Evolutionary conservation across 2,113 vertebrate genomes (phyloP).

Genomic region (Glaucomys volans): DNA sequence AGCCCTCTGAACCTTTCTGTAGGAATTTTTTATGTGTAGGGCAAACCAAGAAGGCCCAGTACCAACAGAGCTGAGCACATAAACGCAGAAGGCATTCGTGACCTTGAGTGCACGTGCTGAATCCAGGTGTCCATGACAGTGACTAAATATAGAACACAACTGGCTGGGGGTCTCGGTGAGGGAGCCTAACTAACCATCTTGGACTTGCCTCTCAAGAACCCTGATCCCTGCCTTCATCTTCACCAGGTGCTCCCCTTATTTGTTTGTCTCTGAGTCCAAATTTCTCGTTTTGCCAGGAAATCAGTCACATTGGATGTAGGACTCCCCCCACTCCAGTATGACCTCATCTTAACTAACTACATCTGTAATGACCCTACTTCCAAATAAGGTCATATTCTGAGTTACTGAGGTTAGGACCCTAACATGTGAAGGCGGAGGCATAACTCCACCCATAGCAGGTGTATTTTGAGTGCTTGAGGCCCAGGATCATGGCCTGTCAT

Average conservation of each 20-base stretch:
- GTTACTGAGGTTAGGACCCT: background rate
- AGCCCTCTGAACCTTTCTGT: too few relatives aligned
- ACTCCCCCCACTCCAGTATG: background rate
- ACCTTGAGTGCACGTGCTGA: too few relatives aligned
- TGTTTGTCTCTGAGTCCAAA: background rate
- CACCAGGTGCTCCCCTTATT: background rate
- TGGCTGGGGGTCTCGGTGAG: too few relatives aligned
- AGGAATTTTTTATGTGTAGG: too few relatives aligned
- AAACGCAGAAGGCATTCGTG: too few relatives aligned
- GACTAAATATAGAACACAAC: too few relatives aligned
- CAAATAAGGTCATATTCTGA: background rate
- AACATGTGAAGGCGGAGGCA: background rate
- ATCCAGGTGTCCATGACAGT: too few relatives aligned
- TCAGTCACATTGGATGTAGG: background rate
- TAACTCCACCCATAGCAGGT: background rate
- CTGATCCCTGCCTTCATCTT: background rate
- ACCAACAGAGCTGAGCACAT: too few relatives aligned
- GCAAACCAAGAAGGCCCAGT: too few relatives aligned
- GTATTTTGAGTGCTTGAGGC: background rate
- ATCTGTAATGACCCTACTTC: background rate
- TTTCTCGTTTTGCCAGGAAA: background rate
- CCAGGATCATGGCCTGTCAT: background rate
- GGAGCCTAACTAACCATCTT: too few relatives aligned
- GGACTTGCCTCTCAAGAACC: too few relatives aligned
- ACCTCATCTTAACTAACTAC: background rate